These are phyloP conservation scores for Epinotia brunnichana DNA, from an alignment of 2,888 invertebrate species.

Conservation along the genomic window DNA sequence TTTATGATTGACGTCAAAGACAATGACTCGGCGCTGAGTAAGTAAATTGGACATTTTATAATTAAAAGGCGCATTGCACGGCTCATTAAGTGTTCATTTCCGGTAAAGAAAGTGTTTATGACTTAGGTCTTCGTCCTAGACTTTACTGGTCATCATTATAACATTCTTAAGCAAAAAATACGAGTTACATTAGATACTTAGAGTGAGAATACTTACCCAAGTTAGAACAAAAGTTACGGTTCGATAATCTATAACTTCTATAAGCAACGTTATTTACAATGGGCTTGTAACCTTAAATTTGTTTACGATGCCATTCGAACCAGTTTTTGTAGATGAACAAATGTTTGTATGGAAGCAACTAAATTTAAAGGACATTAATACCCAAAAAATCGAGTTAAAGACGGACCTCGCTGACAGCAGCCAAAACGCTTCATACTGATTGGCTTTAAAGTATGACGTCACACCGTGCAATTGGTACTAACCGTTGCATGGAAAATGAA, in stretches of 20 bases:
- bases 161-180: not conserved
- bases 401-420: too few species aligned
- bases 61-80: constrained; percentile 22
- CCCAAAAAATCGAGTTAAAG: too few species aligned
- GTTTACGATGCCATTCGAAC: too few species aligned
- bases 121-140: not conserved
- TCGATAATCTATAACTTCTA: not conserved
- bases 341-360: too few species aligned
- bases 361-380: too few species aligned
- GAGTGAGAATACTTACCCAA: too few species aligned
- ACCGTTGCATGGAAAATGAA: too few species aligned
- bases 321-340: too few species aligned
- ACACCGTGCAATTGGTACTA: too few species aligned
- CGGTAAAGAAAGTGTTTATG: not conserved
- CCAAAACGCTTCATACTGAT: too few species aligned
- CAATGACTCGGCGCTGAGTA: constrained; percentile 7
- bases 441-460: too few species aligned
- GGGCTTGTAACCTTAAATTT: too few species aligned
- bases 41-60: constrained; percentile 24
- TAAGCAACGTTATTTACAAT: not conserved
- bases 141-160: not conserved
- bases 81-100: constrained; percentile 13
- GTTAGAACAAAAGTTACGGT: not conserved
- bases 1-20: constrained; percentile 57
- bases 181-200: not conserved